A percentile compares a stretch with the other conserved stretches of the same genome.
phyloP scores from a whole-genome alignment of 2,888 invertebrate genomes.

The Pollenia angustigena region DNA sequence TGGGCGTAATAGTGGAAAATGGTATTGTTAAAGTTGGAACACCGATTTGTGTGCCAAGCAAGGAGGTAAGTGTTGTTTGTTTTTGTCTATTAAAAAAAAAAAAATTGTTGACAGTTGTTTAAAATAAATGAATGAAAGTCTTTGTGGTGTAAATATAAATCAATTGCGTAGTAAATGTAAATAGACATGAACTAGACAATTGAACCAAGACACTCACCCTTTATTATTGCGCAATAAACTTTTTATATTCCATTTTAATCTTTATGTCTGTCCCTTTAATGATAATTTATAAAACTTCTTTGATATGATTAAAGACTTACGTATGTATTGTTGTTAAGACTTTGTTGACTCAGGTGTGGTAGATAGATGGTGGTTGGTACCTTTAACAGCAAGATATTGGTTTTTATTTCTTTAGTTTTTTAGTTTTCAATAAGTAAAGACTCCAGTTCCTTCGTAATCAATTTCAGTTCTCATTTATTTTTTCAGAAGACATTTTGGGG shows the following conservation, averaged over 20 bases:
- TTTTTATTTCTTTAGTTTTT: not conserved
- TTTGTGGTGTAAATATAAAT: constrained; percentile 26
- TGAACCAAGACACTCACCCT: constrained; percentile 26
- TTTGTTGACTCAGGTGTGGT: constrained; percentile 57
- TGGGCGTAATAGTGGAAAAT: constrained; percentile 97
- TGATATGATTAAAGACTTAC: not conserved
- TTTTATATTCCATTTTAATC: constrained; percentile 12
- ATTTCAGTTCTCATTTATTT: not conserved
- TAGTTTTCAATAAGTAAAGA: not conserved
- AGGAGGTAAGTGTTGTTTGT: constrained; percentile 90
- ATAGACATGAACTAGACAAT: not conserved
- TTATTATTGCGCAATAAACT: constrained; percentile 29
- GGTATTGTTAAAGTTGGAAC: constrained; percentile 98
- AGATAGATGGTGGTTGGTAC: constrained; percentile 19
- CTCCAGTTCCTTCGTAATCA: too few species aligned
- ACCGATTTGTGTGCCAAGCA: constrained; percentile 97
- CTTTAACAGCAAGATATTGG: not conserved
- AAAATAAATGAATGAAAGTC: constrained; percentile 42
- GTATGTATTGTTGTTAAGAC: constrained; percentile 11
- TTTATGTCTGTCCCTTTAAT: constrained; percentile 3
- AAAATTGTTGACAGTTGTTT: constrained; percentile 7
- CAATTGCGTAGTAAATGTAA: constrained; percentile 28
- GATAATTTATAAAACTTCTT: constrained; percentile 27
- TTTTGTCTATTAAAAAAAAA: not conserved
- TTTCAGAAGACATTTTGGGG: not conserved